Conservation (phyloP, 2,113 vertebrate species). For the Gnathonemus echidnorhynchus region DNA sequence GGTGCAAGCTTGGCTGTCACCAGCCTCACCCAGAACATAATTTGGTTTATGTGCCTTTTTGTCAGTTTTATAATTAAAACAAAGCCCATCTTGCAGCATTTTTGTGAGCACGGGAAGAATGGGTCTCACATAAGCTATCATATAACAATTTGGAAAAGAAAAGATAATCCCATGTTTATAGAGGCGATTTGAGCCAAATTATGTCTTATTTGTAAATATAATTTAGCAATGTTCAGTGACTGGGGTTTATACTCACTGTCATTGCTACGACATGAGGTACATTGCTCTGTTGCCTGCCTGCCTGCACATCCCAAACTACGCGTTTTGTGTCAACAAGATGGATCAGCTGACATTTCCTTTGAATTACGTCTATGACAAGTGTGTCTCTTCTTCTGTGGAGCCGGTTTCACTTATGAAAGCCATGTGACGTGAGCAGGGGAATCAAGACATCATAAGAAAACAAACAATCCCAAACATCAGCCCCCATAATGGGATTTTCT, state of each 20-base stretch:
- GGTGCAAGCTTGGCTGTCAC: neutral
- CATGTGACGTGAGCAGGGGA: neutral
- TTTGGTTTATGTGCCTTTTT: neutral
- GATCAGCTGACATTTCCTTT: neutral
- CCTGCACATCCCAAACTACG: neutral
- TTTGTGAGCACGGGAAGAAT: neutral
- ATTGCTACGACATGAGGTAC: neutral
- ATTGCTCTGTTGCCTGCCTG: neutral
- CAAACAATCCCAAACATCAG: slow-evolving; percentile 5
- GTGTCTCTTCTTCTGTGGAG: neutral
- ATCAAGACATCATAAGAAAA: neutral
- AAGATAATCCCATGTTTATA: neutral
- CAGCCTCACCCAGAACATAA: neutral
- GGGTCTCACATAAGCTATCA: neutral
- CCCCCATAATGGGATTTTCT: slow-evolving; percentile 5
- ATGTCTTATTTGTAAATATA: neutral
- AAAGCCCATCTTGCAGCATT: neutral
- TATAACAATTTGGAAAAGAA: neutral
- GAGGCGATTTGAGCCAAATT: neutral
- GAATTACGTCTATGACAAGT: neutral
- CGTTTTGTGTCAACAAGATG: neutral
- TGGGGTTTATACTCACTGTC: neutral
- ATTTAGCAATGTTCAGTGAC: neutral
- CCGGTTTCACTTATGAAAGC: neutral
- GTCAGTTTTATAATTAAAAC: neutral